Evolutionary conservation across 2,113 vertebrate species (phyloP).

Genomic region (Heterotis niloticus): DNA sequence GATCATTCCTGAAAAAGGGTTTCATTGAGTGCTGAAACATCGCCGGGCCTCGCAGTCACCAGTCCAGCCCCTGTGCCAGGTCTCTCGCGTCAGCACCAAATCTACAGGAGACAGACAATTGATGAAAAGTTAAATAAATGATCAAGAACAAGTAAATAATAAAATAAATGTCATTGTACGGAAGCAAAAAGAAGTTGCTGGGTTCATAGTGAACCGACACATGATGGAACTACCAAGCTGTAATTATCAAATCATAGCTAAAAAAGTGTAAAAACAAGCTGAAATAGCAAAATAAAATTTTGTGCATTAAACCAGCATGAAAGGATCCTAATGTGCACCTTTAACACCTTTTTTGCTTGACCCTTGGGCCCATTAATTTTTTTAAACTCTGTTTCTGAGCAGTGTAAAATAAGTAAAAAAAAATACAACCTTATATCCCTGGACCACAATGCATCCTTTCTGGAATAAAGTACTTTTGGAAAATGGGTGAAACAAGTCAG

Average conservation of each 20-base stretch:
- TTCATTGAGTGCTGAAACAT: no score
- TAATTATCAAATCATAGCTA: no score
- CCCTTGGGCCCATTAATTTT: background rate
- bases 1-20: no score
- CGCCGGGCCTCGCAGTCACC: no score
- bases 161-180: background rate
- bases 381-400: no score
- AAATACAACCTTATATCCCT: no score
- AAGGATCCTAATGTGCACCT: background rate
- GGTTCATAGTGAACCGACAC: background rate
- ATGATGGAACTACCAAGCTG: background rate
- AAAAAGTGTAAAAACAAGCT: constrained; percentile 7
- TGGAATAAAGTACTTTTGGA: background rate
- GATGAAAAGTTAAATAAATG: no score
- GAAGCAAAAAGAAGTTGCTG: background rate
- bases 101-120: no score
- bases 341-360: background rate
- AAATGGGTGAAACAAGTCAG: background rate
- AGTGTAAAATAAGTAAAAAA: background rate
- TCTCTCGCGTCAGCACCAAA: no score
- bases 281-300: constrained; percentile 9
- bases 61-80: no score
- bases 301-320: background rate
- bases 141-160: no score
- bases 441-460: background rate